A percentile compares a stretch with the other conserved stretches of the same genome.
Evolutionary conservation across 2,113 vertebrate species (phyloP).

Genomic region (Acanthochromis polyacanthus): DNA sequence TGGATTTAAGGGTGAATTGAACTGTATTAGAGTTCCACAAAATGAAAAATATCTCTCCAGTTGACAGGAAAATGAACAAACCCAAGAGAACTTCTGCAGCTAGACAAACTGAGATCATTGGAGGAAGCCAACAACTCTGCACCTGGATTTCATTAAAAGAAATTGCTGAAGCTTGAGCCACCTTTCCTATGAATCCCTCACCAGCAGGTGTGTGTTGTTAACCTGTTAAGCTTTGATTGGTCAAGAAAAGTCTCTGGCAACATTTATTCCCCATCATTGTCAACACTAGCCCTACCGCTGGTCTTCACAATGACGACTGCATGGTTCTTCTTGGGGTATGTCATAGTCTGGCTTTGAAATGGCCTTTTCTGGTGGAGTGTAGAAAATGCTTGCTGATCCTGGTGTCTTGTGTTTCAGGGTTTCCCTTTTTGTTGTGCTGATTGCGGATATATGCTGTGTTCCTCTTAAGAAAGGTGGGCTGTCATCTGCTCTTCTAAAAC

Average conservation of each 20-base stretch:
- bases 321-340: slow-evolving; percentile 10
- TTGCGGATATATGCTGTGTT: neutral
- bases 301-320: slow-evolving; percentile 3
- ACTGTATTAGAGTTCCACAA: too few species aligned
- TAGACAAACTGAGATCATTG: too few species aligned
- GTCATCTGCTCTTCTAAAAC: too few species aligned
- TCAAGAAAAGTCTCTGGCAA: neutral
- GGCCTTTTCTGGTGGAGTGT: neutral
- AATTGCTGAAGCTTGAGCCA: too few species aligned
- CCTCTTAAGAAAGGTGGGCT: slow-evolving; percentile 26
- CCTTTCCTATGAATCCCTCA: neutral
- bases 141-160: too few species aligned
- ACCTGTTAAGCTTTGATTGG: slow-evolving; percentile 40
- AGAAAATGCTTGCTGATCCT: neutral
- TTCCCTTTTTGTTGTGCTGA: slow-evolving; percentile 43
- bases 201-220: slow-evolving; percentile 33
- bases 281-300: accelerated
- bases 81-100: too few species aligned
- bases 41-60: too few species aligned
- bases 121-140: too few species aligned
- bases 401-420: neutral
- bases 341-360: accelerated
- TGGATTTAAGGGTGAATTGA: too few species aligned
- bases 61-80: too few species aligned
- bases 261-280: slow-evolving; percentile 6